phyloP scores from a whole-genome alignment of 1,140 invertebrate genomes.

The Drosophila mojavensis region DNA sequence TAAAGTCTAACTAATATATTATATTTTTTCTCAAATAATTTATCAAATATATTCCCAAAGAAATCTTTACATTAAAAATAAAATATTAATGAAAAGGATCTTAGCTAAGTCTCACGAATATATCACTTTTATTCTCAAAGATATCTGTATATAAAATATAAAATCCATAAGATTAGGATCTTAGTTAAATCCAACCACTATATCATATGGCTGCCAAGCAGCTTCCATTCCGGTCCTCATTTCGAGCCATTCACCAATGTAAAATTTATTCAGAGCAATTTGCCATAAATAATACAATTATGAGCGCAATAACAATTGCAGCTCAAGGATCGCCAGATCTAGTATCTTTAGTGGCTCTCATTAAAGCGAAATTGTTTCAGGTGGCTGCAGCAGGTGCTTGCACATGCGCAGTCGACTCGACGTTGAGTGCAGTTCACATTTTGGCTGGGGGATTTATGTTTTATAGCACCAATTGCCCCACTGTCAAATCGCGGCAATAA shows the following conservation, averaged over 20 bases:
- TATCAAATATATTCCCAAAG: too few relatives aligned
- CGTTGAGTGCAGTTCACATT: slow-evolving; percentile 25
- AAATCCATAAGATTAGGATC: too few relatives aligned
- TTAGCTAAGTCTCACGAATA: too few relatives aligned
- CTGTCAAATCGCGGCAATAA: slow-evolving; percentile 63
- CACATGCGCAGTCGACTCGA: slow-evolving; percentile 2
- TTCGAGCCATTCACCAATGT: not conserved
- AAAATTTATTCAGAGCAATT: slow-evolving; percentile 5
- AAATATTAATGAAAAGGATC: too few relatives aligned
- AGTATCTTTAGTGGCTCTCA: slow-evolving; percentile 23
- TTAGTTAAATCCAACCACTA: too few relatives aligned
- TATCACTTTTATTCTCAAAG: too few relatives aligned
- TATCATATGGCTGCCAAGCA: too few relatives aligned
- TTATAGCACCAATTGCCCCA: slow-evolving; percentile 70
- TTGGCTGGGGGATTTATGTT: slow-evolving; percentile 52
- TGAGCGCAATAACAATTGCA: slow-evolving; percentile 13
- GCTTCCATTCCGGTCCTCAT: not conserved
- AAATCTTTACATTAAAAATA: too few relatives aligned
- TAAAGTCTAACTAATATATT: too few relatives aligned
- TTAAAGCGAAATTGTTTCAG: slow-evolving; percentile 40
- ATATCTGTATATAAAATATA: too few relatives aligned
- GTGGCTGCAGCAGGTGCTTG: slow-evolving; percentile 35
- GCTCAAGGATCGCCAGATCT: slow-evolving; percentile 19
- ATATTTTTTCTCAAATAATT: too few relatives aligned
- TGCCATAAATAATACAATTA: slow-evolving; percentile 34